A percentile compares a stretch with the other conserved stretches of the same genome.
These are phyloP conservation scores for Phaethon lepturus DNA, from an alignment of 2,113 vertebrate species.

Conservation along the genomic window DNA sequence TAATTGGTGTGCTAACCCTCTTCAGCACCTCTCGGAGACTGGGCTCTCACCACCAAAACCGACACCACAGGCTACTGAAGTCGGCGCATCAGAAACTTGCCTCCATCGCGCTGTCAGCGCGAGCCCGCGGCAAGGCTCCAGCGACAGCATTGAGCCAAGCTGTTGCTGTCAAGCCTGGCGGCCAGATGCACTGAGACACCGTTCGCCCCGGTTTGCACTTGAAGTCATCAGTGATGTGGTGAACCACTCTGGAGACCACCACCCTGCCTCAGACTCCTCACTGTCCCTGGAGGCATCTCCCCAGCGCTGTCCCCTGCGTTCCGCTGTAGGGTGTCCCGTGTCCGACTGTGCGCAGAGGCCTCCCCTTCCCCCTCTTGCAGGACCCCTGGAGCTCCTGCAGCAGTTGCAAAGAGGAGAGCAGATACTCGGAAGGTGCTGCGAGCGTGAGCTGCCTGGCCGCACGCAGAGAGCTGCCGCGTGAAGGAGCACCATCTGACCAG, in stretches of 20 bases:
- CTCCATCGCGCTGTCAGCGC: background rate
- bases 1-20: background rate
- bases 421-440: background rate
- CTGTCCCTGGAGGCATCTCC: background rate
- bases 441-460: background rate
- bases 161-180: background rate
- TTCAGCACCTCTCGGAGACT: background rate
- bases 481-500: slow-evolving; percentile 59
- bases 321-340: fast-evolving
- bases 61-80: background rate
- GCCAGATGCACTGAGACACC: background rate
- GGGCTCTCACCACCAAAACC: background rate
- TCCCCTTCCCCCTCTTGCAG: background rate
- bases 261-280: background rate
- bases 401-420: background rate
- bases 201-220: background rate
- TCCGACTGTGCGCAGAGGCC: fast-evolving
- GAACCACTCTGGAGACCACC: background rate
- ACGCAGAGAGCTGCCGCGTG: background rate
- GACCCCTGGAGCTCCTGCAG: background rate
- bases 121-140: background rate
- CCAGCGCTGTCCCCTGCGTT: background rate
- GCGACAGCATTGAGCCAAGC: background rate
- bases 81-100: background rate
- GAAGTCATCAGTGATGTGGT: background rate